phyloP scores from a whole-genome alignment of 1,140 invertebrate species.

The Drosophila insularis region DNA sequence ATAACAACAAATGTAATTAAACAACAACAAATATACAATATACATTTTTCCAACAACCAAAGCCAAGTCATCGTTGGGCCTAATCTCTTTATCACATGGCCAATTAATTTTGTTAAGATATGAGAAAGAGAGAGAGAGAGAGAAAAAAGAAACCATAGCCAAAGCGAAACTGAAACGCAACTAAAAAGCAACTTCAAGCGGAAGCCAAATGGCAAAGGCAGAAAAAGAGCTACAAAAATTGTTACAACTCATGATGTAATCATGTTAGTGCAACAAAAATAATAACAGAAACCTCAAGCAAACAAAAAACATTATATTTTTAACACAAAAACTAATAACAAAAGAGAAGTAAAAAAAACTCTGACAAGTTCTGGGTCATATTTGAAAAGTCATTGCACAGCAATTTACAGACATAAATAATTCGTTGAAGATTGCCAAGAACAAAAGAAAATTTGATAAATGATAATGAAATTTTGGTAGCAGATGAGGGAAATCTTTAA shows the following conservation, averaged over 20 bases:
- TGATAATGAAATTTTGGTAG: too few relatives aligned
- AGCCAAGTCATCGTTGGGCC: slow-evolving; percentile 18
- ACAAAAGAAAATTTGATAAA: neutral
- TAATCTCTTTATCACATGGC: slow-evolving; percentile 74
- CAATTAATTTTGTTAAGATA: slow-evolving; percentile 74
- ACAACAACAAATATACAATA: slow-evolving; percentile 10
- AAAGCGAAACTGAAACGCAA: slow-evolving; percentile 55
- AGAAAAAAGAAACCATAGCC: slow-evolving; percentile 25
- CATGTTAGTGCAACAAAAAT: slow-evolving; percentile 64
- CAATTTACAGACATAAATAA: neutral
- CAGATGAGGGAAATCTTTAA: too few relatives aligned
- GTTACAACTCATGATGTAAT: slow-evolving; percentile 62
- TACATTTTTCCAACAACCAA: slow-evolving; percentile 9
- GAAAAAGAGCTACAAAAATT: slow-evolving; percentile 20
- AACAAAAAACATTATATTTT: slow-evolving; percentile 34
- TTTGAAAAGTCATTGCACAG: neutral
- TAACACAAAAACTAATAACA: slow-evolving; percentile 33
- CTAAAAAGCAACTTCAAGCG: slow-evolving; percentile 54
- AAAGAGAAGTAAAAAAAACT: neutral
- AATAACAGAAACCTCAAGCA: slow-evolving; percentile 31
- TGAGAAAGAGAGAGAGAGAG: neutral
- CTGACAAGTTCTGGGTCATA: slow-evolving; percentile 10
- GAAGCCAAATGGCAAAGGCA: slow-evolving; percentile 40
- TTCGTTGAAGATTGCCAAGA: neutral
- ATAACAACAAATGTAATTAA: slow-evolving; percentile 62